phyloP scores from a whole-genome alignment of 2,888 invertebrate species.

The Celastrina argiolus region DNA sequence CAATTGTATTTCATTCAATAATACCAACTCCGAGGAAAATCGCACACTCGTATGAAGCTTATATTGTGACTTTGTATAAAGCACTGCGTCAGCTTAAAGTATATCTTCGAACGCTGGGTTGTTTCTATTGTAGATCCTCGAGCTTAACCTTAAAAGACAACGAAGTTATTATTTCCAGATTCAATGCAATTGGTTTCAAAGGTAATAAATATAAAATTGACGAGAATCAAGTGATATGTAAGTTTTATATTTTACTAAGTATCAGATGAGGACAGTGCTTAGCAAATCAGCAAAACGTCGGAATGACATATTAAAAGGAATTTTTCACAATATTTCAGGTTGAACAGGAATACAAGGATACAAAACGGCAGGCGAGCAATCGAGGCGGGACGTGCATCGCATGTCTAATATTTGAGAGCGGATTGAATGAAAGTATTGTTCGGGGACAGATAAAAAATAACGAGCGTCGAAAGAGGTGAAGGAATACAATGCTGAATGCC shows the following conservation, averaged over 20 bases:
- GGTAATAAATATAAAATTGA: not conserved
- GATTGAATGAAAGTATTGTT: constrained; percentile 72
- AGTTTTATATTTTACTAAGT: not conserved
- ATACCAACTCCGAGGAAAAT: not conserved
- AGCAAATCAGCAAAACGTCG: not conserved
- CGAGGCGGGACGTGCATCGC: constrained; percentile 63
- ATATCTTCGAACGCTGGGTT: constrained; percentile 16
- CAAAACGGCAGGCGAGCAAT: constrained; percentile 40
- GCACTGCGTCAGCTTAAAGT: constrained; percentile 14
- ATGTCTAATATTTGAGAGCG: constrained; percentile 57
- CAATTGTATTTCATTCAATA: constrained; percentile 2
- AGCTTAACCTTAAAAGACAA: not conserved
- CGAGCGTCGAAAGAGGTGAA: constrained; percentile 48
- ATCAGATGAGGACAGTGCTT: not conserved
- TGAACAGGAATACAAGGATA: constrained; percentile 9
- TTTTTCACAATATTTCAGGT: constrained; percentile 13
- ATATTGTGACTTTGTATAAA: constrained; percentile 11
- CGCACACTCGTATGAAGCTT: constrained; percentile 8
- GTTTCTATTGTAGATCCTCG: not conserved
- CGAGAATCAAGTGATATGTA: no score
- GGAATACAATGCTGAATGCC: constrained; percentile 60
- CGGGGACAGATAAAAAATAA: constrained; percentile 59
- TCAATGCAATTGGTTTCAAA: not conserved
- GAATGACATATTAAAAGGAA: not conserved
- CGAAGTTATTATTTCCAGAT: not conserved